Percentiles rank a stretch among this genome's conserved stretches.
Conservation (phyloP, 64 coral and sea anemone genomes). For the Cladopsammia gracilis region DNA sequence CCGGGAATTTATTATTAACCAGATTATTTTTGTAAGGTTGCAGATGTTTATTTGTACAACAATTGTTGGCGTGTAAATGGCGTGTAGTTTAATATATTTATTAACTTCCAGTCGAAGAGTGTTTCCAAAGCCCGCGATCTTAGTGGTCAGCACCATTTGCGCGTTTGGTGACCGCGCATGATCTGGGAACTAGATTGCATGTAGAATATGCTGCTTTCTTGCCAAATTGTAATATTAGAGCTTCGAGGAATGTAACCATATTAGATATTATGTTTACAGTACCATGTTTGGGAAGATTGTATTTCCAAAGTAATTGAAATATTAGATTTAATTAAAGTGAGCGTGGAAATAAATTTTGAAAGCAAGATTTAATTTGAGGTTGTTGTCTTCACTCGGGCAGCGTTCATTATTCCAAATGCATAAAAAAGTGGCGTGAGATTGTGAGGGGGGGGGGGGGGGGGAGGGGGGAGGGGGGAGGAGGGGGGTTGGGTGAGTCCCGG, state of each 20-base stretch:
- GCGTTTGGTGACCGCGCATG: neutral
- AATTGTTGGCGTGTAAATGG: neutral
- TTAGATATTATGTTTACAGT: neutral
- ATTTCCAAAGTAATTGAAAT: neutral
- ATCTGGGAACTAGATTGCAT: neutral
- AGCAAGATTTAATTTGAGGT: no score
- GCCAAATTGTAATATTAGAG: no score
- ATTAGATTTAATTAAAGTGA: neutral
- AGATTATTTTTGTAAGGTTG: conserved; percentile 41
- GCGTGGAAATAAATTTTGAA: conserved; percentile 11
- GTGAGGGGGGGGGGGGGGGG: no score
- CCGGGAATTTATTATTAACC: neutral
- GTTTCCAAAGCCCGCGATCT: neutral
- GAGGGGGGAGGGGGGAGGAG: no score
- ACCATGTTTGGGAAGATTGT: neutral
- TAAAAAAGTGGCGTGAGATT: no score
- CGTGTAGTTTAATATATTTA: neutral
- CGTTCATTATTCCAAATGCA: no score
- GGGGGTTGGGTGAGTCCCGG: no score
- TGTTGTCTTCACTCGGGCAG: neutral
- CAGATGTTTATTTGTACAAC: conserved; percentile 32
- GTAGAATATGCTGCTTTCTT: neutral
- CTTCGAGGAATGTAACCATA: neutral
- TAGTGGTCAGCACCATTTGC: neutral
- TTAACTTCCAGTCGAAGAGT: neutral